Evolutionary conservation across 2,113 vertebrate species (phyloP).

Genomic region (Climacteris rufus): DNA sequence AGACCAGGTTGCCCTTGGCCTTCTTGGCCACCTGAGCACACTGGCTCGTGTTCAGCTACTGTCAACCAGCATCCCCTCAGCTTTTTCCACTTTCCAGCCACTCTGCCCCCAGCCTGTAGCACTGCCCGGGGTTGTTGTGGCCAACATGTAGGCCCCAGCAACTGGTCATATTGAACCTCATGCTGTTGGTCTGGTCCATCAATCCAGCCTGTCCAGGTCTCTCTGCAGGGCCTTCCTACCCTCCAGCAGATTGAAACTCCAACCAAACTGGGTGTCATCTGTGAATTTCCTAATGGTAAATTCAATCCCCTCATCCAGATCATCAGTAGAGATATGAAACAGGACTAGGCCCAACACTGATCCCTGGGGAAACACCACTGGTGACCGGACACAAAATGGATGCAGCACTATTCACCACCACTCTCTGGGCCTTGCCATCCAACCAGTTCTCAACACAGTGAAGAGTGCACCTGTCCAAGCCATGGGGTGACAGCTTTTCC

Average conservation of each 20-base stretch:
- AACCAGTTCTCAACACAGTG: neutral
- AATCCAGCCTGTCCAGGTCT: neutral
- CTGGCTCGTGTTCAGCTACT: neutral
- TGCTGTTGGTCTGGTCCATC: neutral
- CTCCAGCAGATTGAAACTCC: neutral
- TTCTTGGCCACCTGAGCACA: neutral
- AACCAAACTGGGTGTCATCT: neutral
- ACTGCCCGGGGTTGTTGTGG: neutral
- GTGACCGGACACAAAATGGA: neutral
- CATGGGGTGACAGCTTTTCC: neutral
- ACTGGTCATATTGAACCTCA: neutral
- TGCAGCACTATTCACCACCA: neutral
- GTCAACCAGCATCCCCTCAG: accelerated
- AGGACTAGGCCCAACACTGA: neutral
- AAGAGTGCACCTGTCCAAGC: neutral
- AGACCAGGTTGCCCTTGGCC: neutral
- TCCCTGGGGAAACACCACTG: neutral
- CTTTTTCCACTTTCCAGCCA: neutral
- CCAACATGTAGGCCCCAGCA: neutral
- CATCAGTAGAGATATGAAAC: neutral
- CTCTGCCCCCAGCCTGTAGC: neutral
- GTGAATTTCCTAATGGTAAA: neutral
- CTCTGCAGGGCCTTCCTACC: neutral
- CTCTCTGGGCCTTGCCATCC: neutral
- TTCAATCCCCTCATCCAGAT: neutral